These are phyloP conservation scores for Pimephales promelas DNA, from an alignment of 2,113 vertebrate species.

Conservation along the genomic window DNA sequence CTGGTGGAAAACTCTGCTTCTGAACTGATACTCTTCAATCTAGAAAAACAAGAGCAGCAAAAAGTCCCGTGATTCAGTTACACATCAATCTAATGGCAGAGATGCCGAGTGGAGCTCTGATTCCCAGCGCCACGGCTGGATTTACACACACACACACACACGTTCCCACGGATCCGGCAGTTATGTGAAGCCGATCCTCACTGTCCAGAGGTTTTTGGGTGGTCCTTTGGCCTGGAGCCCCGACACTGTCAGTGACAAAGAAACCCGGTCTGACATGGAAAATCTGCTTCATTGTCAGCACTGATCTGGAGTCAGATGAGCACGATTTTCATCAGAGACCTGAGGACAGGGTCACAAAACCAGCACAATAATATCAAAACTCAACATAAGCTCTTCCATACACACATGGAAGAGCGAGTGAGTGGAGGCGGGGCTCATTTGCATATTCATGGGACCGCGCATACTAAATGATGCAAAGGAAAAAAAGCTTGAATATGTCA, in stretches of 20 bases:
- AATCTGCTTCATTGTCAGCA: background rate
- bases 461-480: too few species aligned
- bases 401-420: too few species aligned
- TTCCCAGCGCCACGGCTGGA: constrained; percentile 34
- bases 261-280: background rate
- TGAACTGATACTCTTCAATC: constrained; percentile 4
- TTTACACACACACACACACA: constrained; percentile 25
- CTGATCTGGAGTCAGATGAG: background rate
- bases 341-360: too few species aligned
- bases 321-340: background rate
- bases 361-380: too few species aligned
- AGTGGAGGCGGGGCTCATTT: too few species aligned
- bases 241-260: background rate
- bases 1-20: background rate
- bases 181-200: constrained; percentile 66
- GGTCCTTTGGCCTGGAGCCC: constrained; percentile 54
- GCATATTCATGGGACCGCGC: too few species aligned
- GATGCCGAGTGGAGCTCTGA: background rate
- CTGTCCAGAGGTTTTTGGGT: constrained; percentile 58
- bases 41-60: background rate
- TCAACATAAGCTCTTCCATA: too few species aligned
- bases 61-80: background rate
- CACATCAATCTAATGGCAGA: background rate
- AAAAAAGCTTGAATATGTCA: too few species aligned
- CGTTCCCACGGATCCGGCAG: constrained; percentile 73